Percentiles rank a stretch among this genome's conserved stretches.
phyloP scores from a whole-genome alignment of 2,888 invertebrate species.

The Temnothorax rugatulus region DNA sequence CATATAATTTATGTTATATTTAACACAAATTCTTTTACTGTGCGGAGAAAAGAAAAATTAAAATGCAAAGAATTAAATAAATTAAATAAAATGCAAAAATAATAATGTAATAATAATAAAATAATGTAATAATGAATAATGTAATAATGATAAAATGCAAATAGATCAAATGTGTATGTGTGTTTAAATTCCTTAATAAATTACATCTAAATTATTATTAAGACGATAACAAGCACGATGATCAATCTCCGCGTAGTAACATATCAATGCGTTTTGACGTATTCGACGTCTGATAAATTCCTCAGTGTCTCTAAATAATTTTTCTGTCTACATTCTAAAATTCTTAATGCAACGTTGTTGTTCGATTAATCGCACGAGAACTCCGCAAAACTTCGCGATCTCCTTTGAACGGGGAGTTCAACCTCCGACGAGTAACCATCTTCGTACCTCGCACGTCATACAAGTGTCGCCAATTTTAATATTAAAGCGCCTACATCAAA shows the following conservation, averaged over 20 bases:
- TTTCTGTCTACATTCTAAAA: background rate
- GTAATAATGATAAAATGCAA: background rate
- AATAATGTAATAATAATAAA: conserved; percentile 4
- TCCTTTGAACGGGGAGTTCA: conserved; percentile 34
- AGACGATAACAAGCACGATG: background rate
- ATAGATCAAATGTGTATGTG: background rate
- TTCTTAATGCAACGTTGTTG: conserved; percentile 10
- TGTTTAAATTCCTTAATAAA: background rate
- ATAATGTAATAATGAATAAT: conserved; percentile 2
- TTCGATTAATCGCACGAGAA: conserved; percentile 27
- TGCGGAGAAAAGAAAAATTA: too few relatives aligned
- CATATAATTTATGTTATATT: too few relatives aligned
- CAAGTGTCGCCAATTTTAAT: conserved; percentile 52
- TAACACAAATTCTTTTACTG: too few relatives aligned
- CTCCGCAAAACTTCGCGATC: conserved; percentile 20
- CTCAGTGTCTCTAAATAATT: conserved; percentile 13
- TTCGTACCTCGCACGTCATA: conserved; percentile 31
- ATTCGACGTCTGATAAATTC: background rate
- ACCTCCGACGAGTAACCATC: conserved; percentile 16
- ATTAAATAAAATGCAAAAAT: conserved; percentile 2
- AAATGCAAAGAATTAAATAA: too few relatives aligned
- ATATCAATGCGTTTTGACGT: background rate
- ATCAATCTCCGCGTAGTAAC: background rate
- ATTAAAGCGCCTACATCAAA: conserved; percentile 58
- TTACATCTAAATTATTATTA: background rate